A percentile compares a stretch with the other conserved stretches of the same genome.
These are phyloP conservation scores for Agonopterix alstromeriana DNA, from an alignment of 2,888 invertebrate genomes.

Conservation along the genomic window DNA sequence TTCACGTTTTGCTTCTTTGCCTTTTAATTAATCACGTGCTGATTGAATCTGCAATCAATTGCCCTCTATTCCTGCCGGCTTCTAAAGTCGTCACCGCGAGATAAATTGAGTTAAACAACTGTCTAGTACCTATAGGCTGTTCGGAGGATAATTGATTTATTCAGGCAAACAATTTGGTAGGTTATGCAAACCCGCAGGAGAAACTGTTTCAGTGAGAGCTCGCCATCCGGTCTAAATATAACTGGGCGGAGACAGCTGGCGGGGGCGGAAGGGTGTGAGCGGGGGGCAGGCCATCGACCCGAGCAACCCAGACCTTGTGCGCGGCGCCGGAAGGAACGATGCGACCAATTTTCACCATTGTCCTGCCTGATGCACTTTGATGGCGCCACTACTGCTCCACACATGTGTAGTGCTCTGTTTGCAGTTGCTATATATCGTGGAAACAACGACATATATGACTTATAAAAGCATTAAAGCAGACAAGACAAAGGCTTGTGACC, in stretches of 20 bases:
- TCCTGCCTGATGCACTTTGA: conserved; percentile 10
- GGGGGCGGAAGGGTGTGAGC: conserved; percentile 25
- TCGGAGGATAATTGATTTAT: background rate
- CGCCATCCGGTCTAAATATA: conserved; percentile 68
- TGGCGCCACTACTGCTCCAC: too few relatives aligned
- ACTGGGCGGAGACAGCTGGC: conserved; percentile 54
- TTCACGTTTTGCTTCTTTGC: conserved; percentile 7
- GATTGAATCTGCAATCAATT: conserved; percentile 8
- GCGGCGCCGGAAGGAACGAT: conserved; percentile 46
- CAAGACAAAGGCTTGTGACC: conserved; percentile 5
- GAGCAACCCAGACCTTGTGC: conserved; percentile 61
- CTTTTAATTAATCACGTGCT: conserved; percentile 6
- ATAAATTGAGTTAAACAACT: too few relatives aligned
- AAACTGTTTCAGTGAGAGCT: conserved; percentile 61
- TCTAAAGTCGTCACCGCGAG: too few relatives aligned
- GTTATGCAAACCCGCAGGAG: conserved; percentile 59
- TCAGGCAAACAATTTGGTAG: conserved; percentile 34
- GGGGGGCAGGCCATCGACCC: conserved; percentile 51
- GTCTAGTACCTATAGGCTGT: background rate
- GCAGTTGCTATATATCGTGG: too few relatives aligned
- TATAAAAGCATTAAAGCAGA: too few relatives aligned
- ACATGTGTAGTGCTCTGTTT: too few relatives aligned
- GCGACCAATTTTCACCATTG: conserved; percentile 38
- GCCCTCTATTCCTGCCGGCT: conserved; percentile 1
- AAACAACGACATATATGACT: too few relatives aligned